Conservation (phyloP, 2,113 vertebrate genomes). For the Hemiprocne comata region DNA sequence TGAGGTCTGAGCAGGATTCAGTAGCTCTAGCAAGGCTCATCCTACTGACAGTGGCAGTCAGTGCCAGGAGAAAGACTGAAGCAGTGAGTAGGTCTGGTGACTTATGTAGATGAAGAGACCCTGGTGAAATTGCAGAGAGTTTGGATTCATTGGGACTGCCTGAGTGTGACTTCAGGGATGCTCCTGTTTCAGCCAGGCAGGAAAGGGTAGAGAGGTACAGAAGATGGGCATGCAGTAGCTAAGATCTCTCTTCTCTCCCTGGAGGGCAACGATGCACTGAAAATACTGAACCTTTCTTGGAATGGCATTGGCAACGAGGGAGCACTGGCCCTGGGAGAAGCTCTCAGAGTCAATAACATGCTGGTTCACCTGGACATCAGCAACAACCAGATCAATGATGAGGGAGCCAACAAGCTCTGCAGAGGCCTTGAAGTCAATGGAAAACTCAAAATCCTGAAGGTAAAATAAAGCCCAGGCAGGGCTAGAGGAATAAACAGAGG, state of each 20-base stretch:
- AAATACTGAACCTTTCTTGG: conserved; percentile 85
- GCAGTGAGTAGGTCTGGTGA: neutral
- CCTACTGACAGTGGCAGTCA: neutral
- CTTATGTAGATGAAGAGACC: neutral
- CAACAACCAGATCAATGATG: conserved; percentile 84
- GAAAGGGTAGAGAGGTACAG: neutral
- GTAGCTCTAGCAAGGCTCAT: neutral
- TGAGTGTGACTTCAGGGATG: neutral
- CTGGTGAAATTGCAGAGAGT: neutral
- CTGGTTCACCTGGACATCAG: conserved; percentile 84
- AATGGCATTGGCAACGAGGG: conserved; percentile 92
- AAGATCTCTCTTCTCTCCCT: neutral
- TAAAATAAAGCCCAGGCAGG: conserved; percentile 23
- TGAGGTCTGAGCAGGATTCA: neutral
- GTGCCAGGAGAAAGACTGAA: neutral
- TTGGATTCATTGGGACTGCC: neutral
- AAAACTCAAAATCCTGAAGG: conserved; percentile 82
- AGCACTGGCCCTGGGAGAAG: conserved; percentile 86
- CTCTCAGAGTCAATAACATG: conserved; percentile 84
- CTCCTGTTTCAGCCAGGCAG: neutral
- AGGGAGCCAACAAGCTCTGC: conserved; percentile 83
- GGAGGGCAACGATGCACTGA: conserved; percentile 83
- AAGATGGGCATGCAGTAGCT: neutral
- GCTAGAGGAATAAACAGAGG: neutral
- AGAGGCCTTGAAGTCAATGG: conserved; percentile 86